Evolutionary conservation across 2,888 invertebrate species (phyloP), one percentile per base, ranked within the genome.

Genomic region (Sericinus montela): DNA sequence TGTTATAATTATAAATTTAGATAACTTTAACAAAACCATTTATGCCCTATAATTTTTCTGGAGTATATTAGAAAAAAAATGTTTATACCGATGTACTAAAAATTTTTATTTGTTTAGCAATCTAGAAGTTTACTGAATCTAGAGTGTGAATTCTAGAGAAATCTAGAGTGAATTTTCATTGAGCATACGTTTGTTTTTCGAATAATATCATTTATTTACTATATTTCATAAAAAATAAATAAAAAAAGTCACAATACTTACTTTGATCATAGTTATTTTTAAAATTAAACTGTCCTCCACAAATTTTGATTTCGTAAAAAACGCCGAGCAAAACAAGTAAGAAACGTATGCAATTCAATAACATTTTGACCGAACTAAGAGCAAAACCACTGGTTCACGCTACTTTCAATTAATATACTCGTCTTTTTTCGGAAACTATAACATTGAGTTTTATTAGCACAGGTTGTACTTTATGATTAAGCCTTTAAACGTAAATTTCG

Each of bases 321-420:
- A 64, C 52, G 54, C 55, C 37, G 37, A 58, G 51, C 37, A 54
- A 51, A 51, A 57, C 48, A 25, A 58, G 43, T 48, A 64, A 35
- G 37, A 56, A 53, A 51, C 56, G 57, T 51, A 55, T 51, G 48
- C 54, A 56, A 55, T 52, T 58, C 47, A 59, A 50, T 54, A 62
- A 56, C 65, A 65, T 67, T 60, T 58, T 60, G 58, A 45, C 49
- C 49, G 54, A 55, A 57, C 58, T 52, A 59, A 56, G 34, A 45
- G 51, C 51, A 59, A 64, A 57, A 63, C 50, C 52, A 52, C 57
- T 51, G 54, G 51, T 53, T 54, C 48, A 48, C 45, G 53, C 53
- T 52, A 58, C 61, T 47, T 58, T 53, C 42, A 54, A 52, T n/a
- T n/a, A n/a, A 58, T 45, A 47, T 38, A 25, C 43, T 58, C 57